These are phyloP conservation scores for Drosophila robusta DNA, from an alignment of 2,888 invertebrate genomes.

Conservation along the genomic window DNA sequence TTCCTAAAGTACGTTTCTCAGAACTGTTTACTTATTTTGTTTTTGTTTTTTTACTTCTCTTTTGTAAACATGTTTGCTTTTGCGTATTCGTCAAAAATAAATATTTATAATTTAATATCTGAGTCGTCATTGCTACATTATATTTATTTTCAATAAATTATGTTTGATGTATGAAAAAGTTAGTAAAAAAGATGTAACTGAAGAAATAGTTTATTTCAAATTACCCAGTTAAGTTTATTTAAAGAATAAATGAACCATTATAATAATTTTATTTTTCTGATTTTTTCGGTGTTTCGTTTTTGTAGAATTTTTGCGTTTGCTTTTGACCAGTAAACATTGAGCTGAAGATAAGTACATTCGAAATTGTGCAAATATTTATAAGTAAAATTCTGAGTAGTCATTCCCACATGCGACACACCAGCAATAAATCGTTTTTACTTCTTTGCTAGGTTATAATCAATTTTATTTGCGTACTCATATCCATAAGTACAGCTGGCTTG, in stretches of 20 bases:
- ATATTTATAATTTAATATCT: background rate
- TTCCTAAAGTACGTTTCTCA: too few relatives aligned
- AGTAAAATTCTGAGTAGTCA: conserved; percentile 37
- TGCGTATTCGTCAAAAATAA: too few relatives aligned
- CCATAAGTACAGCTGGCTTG: conserved; percentile 39
- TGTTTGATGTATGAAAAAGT: too few relatives aligned
- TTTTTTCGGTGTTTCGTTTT: conserved; percentile 6
- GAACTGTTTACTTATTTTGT: too few relatives aligned
- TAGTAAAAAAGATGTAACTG: background rate
- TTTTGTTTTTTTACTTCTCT: background rate
- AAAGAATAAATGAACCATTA: background rate
- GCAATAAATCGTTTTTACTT: conserved; percentile 41
- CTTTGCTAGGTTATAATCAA: conserved; percentile 46
- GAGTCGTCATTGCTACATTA: background rate
- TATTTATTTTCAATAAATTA: too few relatives aligned
- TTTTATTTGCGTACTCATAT: conserved; percentile 45
- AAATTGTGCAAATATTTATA: conserved; percentile 49
- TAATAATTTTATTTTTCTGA: background rate
- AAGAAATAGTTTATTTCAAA: too few relatives aligned
- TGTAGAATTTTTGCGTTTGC: conserved; percentile 3
- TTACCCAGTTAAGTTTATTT: background rate
- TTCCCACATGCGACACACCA: conserved; percentile 39
- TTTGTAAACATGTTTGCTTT: background rate
- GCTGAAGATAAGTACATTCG: conserved; percentile 4
- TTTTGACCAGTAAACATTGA: conserved; percentile 12